These are phyloP conservation scores for Elegia similella DNA, from an alignment of 2,888 invertebrate genomes.

Conservation along the genomic window DNA sequence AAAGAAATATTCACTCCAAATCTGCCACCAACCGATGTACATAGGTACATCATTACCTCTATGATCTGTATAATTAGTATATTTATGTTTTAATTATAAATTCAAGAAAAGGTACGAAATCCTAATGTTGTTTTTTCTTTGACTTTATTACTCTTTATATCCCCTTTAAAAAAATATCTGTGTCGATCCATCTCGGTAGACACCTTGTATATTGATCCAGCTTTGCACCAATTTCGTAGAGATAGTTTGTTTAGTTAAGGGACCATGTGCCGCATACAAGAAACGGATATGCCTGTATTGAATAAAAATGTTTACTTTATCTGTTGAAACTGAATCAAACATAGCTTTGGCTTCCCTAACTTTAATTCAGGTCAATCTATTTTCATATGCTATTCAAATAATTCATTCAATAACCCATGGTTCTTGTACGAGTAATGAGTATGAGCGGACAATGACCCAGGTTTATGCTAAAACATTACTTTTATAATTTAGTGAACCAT, in stretches of 20 bases:
- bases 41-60: no score
- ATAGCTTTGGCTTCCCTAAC: not conserved
- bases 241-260: not conserved
- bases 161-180: not conserved
- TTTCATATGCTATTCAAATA: slow-evolving; percentile 3
- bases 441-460: no score
- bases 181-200: slow-evolving; percentile 18
- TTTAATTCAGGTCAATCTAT: slow-evolving; percentile 6
- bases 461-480: no score
- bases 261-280: slow-evolving; percentile 2
- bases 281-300: not conserved
- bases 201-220: not conserved
- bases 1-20: no score
- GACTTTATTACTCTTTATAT: not conserved
- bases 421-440: slow-evolving; percentile 1
- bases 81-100: no score
- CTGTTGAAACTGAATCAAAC: slow-evolving; percentile 1
- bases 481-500: no score
- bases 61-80: no score
- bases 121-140: no score
- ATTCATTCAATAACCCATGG: slow-evolving; percentile 3
- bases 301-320: slow-evolving; percentile 5
- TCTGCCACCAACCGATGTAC: no score
- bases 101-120: no score
- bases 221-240: slow-evolving; percentile 6